Evolutionary conservation across 2,113 vertebrate species (phyloP), one percentile per base, ranked within the genome.

Genomic region (Cettia cetti): DNA sequence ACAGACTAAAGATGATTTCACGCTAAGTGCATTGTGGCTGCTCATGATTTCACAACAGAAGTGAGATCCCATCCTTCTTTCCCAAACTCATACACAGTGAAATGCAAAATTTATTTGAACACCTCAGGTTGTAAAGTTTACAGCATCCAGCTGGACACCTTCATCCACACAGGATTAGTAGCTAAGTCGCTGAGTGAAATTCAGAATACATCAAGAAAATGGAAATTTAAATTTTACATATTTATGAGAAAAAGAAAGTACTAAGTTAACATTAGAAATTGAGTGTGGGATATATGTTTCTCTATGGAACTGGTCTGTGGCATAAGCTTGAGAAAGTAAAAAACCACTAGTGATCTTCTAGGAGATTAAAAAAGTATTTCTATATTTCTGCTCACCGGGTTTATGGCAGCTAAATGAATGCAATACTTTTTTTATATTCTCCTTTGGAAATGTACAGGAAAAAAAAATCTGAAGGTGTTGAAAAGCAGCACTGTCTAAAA

Each of bases 1-100:
- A 44, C 39, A 61, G 63, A 72, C 20, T 5, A 33, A 61, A 69
- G 28, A 18, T 33, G 6, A 78, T 39, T 77, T 70, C 56, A 35
- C 1, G 4, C 9, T 22, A 44, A 80, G 4, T 28, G 35, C 53
- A 1, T 19, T 23, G 45, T 0, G 1, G 39, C 22, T 79, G 20
- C 59, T 71, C 39, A 3, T 4, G 19, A 15, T 40, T 63, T 33
- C 21, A 3, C 47, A 75, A 31, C 15, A 49, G 15, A 50, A 40
- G 31, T 14, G 28, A 90, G 30, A n/a, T 16, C n/a, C 20, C 42
- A 49, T 35, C 65, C 69, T 82, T 78, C 60, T 15, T 71, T 61
- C 45, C 49, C 66, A 72, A 79, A 87, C 6, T 72, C 39, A 40
- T 20, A 21, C 5, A 65, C 37, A 40, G 35, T 13, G 14, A 91